Base-by-base conservation (phyloP, 92 coral and sea anemone genomes). In the Zoanthus solanderi region DNA sequence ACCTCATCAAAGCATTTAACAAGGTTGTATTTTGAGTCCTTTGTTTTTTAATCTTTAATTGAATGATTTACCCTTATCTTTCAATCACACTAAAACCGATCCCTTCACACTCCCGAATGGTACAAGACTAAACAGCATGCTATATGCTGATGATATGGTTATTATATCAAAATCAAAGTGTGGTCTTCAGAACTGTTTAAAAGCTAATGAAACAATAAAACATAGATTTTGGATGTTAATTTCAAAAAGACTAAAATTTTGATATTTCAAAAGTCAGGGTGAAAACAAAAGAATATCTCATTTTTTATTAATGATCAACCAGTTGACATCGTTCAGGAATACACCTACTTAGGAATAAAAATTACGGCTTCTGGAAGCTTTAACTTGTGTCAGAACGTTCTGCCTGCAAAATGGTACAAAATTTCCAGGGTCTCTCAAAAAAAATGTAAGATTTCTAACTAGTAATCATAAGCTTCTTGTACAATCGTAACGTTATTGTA, bases 91-190 rank as follows among this genome's bases (percentile, higher is more conserved):
- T 37, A 37, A 37, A 37, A 37, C 42, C 42, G 42, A 37, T 37
- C 87, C 87, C 48, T 69, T 69, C 61, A 83, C 76, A 14, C 76
- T 83, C 16, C 87, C 79, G 44, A 83, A 83, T 54, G 79, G 76
- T 44, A 83, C 87, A n/a, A 83, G 76, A 83, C 87, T 69, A 66
- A 83, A 83, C 73, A 29, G 86, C 31, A 13, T 47, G 71, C 63
- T 56, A 11, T 84, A 80, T 57, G 85, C 85, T 52, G 85, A 80
- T 80, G 85, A 80, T 67, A 32, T 80, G 71, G 85, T 80, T 42
- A 54, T 80, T 67, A 17, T 83, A 63, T 67, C 87, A 34, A 63
- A 68, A 68, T 61, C 87, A 46, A 83, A 72, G 57, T 68, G 72
- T 37, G 42, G 42, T 37, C 42, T 37, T 37, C 42, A 37, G 42